phyloP scores from a whole-genome alignment of 2,888 invertebrate genomes.

The Lordiphosa andalusiaca region DNA sequence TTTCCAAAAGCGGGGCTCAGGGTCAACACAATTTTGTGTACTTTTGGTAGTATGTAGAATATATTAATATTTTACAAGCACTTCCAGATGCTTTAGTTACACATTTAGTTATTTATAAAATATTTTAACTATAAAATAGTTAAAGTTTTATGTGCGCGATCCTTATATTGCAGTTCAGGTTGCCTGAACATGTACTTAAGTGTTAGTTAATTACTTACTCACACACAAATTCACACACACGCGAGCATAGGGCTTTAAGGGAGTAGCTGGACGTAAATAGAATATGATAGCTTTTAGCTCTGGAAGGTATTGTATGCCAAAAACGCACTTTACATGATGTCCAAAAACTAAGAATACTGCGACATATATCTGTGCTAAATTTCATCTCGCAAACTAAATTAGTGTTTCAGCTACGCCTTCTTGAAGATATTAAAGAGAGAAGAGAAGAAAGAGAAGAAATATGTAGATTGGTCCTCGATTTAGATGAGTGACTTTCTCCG shows the following conservation, averaged over 20 bases:
- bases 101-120: slow-evolving; percentile 26
- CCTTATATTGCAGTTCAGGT: slow-evolving; percentile 13
- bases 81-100: slow-evolving; percentile 28
- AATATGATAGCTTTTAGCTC: slow-evolving; percentile 2
- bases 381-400: too few relatives aligned
- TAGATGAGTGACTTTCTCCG: too few relatives aligned
- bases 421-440: too few relatives aligned
- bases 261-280: too few relatives aligned
- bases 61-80: slow-evolving; percentile 48
- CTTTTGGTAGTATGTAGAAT: slow-evolving; percentile 42
- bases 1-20: slow-evolving; percentile 76
- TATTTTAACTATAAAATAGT: slow-evolving; percentile 35
- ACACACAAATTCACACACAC: slow-evolving; percentile 1
- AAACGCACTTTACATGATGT: too few relatives aligned
- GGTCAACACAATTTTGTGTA: slow-evolving; percentile 67
- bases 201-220: slow-evolving; percentile 19
- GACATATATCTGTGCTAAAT: too few relatives aligned
- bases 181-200: slow-evolving; percentile 16
- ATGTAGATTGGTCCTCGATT: too few relatives aligned
- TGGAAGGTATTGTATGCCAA: too few relatives aligned
- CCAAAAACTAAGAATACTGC: too few relatives aligned
- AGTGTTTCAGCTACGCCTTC: too few relatives aligned
- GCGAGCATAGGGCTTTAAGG: background rate
- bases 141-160: slow-evolving; percentile 8
- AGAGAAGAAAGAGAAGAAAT: too few relatives aligned